These are phyloP conservation scores for Euura saliciscinereae DNA, from an alignment of 1,140 invertebrate species.

Conservation along the genomic window DNA sequence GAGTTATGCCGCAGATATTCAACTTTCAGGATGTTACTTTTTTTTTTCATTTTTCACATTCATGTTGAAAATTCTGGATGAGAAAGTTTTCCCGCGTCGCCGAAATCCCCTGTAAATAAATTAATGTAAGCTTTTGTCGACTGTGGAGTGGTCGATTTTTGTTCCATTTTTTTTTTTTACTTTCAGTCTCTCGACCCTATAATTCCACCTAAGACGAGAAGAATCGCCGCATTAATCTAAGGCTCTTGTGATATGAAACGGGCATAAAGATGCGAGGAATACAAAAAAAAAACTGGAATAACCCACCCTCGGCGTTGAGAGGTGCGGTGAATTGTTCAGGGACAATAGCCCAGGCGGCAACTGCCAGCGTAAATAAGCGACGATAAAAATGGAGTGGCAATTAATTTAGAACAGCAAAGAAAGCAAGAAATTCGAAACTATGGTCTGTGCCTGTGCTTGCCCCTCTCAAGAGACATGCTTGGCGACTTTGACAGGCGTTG, in stretches of 20 bases:
- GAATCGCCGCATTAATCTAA: background rate
- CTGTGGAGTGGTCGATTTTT: background rate
- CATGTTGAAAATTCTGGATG: no score
- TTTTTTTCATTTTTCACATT: no score
- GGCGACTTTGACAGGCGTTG: conserved; percentile 26
- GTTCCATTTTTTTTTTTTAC: no score
- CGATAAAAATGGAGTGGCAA: conserved; percentile 49
- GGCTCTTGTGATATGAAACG: background rate
- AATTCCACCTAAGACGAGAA: background rate
- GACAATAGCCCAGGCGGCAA: conserved; percentile 40
- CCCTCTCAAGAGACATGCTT: conserved; percentile 28
- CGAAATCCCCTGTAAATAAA: no score
- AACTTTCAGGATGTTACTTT: no score
- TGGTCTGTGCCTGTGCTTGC: background rate
- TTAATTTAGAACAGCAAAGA: conserved; percentile 43
- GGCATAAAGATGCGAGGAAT: background rate
- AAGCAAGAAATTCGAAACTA: conserved; percentile 7
- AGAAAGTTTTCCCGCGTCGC: no score
- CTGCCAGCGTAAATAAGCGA: conserved; percentile 44
- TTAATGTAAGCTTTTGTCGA: no score
- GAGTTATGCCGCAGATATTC: no score
- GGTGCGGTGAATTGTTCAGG: conserved; percentile 27
- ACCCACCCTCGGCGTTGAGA: background rate
- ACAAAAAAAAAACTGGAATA: background rate
- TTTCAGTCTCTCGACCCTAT: background rate